These are phyloP conservation scores for Crypturellus undulatus DNA, from an alignment of 2,113 vertebrate species.

Conservation along the genomic window DNA sequence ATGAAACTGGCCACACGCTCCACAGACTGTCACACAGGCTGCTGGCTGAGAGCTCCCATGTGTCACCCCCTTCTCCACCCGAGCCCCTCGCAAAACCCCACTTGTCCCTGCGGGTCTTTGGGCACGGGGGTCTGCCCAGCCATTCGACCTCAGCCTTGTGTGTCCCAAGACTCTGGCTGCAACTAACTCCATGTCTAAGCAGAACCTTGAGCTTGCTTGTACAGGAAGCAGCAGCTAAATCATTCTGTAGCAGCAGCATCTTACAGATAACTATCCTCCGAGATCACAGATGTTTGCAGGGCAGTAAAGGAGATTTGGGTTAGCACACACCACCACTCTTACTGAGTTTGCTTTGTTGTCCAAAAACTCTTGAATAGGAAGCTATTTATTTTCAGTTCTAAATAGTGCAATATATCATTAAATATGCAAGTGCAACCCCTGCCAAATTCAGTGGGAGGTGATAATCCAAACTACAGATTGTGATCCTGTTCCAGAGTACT, in stretches of 20 bases:
- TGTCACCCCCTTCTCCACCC: background rate
- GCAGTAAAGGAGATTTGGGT: background rate
- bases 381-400: background rate
- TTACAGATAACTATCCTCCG: background rate
- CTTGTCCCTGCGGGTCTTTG: background rate
- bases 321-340: background rate
- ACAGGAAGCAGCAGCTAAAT: background rate
- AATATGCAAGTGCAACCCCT: background rate
- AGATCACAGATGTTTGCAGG: background rate
- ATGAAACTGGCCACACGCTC: background rate
- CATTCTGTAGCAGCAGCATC: background rate
- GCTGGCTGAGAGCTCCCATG: accelerated
- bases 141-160: background rate
- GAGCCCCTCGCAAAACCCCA: background rate
- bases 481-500: background rate
- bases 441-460: conserved; percentile 8
- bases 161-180: background rate
- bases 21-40: background rate
- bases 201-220: background rate
- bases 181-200: background rate
- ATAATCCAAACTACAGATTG: conserved; percentile 1
- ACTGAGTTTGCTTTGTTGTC: background rate
- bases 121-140: background rate
- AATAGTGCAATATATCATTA: background rate
- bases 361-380: background rate